Evolutionary conservation across 2,888 invertebrate genomes (phyloP).

Genomic region (Anthoptus insignis): DNA sequence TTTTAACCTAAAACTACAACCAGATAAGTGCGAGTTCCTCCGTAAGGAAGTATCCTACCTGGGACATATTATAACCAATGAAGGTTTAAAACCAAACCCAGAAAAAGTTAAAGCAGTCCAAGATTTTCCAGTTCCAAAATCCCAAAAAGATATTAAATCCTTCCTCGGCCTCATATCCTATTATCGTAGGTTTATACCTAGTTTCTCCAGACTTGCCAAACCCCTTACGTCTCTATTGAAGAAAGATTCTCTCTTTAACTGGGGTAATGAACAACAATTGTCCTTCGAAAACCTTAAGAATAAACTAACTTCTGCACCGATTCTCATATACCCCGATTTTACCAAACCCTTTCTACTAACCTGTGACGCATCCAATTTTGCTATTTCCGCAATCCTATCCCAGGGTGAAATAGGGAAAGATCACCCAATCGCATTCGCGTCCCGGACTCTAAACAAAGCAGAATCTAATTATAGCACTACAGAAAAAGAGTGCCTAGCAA

Average conservation of each 20-base stretch:
- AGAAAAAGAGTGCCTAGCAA: neutral
- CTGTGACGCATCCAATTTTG: neutral
- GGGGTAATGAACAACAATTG: constrained; percentile 39
- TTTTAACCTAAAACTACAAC: constrained; percentile 51
- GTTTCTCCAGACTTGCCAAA: constrained; percentile 52
- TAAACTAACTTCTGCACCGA: constrained; percentile 46
- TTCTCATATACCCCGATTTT: constrained; percentile 47
- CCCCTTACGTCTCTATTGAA: constrained; percentile 40
- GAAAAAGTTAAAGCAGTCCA: constrained; percentile 41
- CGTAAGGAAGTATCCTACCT: constrained; percentile 43
- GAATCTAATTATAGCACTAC: constrained; percentile 5
- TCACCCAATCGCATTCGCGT: constrained; percentile 41
- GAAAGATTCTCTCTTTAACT: constrained; percentile 43
- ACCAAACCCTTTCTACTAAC: neutral
- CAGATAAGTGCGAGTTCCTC: constrained; percentile 53
- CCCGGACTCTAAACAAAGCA: constrained; percentile 3
- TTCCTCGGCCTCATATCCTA: constrained; percentile 61
- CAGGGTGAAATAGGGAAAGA: constrained; percentile 49
- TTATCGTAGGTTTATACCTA: constrained; percentile 60
- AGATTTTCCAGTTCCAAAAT: constrained; percentile 41
- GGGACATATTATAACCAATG: constrained; percentile 51
- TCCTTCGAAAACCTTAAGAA: constrained; percentile 45
- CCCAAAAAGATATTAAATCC: constrained; percentile 44
- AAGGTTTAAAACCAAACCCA: constrained; percentile 53
- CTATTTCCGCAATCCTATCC: constrained; percentile 21